Conservation (phyloP, 1,140 invertebrate species). For the Euura lappo region DNA sequence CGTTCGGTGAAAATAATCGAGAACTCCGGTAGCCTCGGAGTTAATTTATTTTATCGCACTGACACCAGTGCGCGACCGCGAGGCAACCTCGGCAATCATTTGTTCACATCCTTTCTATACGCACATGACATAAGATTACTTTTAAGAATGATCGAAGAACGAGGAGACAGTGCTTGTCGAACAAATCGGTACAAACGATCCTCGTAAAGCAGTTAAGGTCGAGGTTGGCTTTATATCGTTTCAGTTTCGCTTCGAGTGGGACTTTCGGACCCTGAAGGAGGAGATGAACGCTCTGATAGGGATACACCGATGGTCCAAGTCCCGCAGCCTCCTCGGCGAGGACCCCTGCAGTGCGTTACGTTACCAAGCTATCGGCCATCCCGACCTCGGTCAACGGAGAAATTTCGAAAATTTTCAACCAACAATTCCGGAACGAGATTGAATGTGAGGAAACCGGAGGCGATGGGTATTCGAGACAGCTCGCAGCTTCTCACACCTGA, state of each 20-base stretch:
- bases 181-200: slow-evolving; percentile 64
- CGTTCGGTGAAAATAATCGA: slow-evolving; percentile 24
- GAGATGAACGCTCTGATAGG: slow-evolving; percentile 56
- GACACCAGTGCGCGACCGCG: slow-evolving; percentile 22
- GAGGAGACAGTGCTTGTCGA: slow-evolving; percentile 45
- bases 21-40: slow-evolving; percentile 43
- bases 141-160: no score
- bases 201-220: slow-evolving; percentile 61
- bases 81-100: slow-evolving; percentile 26
- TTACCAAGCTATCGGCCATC: neutral
- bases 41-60: slow-evolving; percentile 50
- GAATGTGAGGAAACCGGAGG: neutral
- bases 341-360: slow-evolving; percentile 9
- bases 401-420: neutral
- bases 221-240: slow-evolving; percentile 51
- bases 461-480: neutral
- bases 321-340: slow-evolving; percentile 3
- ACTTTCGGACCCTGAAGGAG: slow-evolving; percentile 33
- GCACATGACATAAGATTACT: no score
- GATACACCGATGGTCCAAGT: slow-evolving; percentile 54
- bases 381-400: neutral
- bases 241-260: slow-evolving; percentile 15
- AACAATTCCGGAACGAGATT: neutral
- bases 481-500: neutral
- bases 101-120: neutral